These are phyloP conservation scores for Delphinus delphis DNA, from an alignment of 2,113 vertebrate species.

Conservation along the genomic window DNA sequence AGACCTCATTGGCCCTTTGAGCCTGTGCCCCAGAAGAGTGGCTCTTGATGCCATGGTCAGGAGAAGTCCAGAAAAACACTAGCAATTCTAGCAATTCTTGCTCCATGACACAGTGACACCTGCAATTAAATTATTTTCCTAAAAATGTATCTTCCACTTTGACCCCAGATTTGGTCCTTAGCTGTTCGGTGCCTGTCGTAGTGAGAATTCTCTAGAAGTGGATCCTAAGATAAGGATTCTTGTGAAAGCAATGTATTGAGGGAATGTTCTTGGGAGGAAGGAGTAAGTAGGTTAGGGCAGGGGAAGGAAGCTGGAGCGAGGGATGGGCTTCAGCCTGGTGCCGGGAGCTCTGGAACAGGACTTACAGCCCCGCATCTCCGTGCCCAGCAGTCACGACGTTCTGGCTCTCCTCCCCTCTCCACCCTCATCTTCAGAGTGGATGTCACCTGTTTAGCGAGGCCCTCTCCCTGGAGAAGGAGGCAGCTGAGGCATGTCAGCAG, in stretches of 20 bases:
- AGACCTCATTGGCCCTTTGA: neutral
- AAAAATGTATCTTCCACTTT: neutral
- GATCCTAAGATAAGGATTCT: neutral
- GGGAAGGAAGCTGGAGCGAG: neutral
- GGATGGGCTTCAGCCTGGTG: neutral
- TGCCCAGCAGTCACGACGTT: neutral
- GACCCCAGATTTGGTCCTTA: neutral
- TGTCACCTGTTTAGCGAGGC: neutral
- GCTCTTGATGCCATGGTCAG: neutral
- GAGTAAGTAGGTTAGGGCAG: neutral
- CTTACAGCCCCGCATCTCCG: neutral
- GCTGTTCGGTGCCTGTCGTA: neutral
- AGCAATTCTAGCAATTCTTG: neutral
- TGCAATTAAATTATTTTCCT: neutral
- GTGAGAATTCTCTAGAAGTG: neutral
- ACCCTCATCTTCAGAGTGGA: neutral
- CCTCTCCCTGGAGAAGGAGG: neutral
- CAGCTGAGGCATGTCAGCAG: neutral
- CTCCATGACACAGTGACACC: neutral
- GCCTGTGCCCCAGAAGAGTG: neutral
- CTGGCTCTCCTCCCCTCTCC: accelerated
- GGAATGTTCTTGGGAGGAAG: neutral
- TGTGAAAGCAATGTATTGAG: neutral
- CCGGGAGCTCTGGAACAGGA: neutral
- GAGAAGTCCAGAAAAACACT: neutral